Base-by-base conservation (phyloP, 2,888 invertebrate species). In the Zygogramma bicolorata region DNA sequence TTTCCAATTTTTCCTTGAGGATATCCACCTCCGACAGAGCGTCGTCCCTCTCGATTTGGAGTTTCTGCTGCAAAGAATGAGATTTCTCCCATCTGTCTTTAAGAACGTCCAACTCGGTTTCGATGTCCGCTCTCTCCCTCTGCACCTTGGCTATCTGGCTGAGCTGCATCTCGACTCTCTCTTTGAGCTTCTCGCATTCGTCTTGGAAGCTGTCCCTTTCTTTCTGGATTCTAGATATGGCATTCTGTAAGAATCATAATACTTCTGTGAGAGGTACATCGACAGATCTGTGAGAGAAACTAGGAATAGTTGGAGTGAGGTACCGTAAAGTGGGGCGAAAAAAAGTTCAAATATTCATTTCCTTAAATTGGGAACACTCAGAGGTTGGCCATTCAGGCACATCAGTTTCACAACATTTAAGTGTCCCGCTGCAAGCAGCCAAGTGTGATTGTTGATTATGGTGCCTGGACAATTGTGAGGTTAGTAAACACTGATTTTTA, bases 1-100 rank as follows among this genome's bases (percentile, higher is more conserved):
- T 97, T 79, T 97, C 97, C 72, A 96, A 88, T 88, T 97, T 97
- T 73, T 97, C 97, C 86, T 96, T 95, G 73, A 96, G 87, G 80
- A 96, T 93, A 82, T 95, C 94, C 59, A 96, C 90, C 87, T 97
- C 96, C 53, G 95, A 93, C 68, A 94, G 86, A 15, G 95, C 93
- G 84, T 95, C 95, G 82, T 97, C 97, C 79, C 94, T 90, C 86
- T 96, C 96, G 88, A 95, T 92, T 88, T 95, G 94, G 58, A 95
- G 87, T 87, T 96, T 96, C 87, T 95, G 95, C 80, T 95, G 94
- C 81, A 93, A 91, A 81, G 91, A 90, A 85, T 95, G 95, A 13
- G 94, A 92, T 85, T 97, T 97, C 85, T 97, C 97, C 91, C 95
- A 94, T 84, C 82, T 73, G 4, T 97, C 97, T 84, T 96, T 93